Evolutionary conservation across 2,797 vertebrate genomes (phyloP), one percentile per base, ranked within the genome.

Genomic region (Schizopygopsis malacanthus): DNA sequence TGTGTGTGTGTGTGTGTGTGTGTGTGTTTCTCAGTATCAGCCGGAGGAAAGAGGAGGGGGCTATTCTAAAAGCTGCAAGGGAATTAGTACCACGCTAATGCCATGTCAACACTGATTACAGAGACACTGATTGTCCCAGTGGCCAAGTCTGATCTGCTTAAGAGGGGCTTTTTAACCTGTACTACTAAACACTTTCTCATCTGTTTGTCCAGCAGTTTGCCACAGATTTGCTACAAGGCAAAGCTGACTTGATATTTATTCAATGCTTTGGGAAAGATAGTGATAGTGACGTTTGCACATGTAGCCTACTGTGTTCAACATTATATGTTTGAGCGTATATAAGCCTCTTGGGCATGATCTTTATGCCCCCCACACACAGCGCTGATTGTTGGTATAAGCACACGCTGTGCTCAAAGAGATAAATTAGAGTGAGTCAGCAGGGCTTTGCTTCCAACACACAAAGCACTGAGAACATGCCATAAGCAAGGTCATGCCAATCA

Each of bases 71-170:
- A 61, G 83, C 76, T 50, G 33, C 67, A 76, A 39, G 39, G 69
- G 79, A 78, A 87, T 79, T 61, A 82, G 65, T 54, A 81, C 79
- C 59, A 77, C 47, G n/a, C 79, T 83, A 87, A 85, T 28, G 56
- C 72, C 70, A 75, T 45, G 56, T 87, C 86, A 83, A 50, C 63
- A 5, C 79, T 50, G 79, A 88, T 89, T 85, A 87, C 37, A 1
- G 13, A 86, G 79, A 79, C 33, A 25, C 65, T 20, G 56, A 65
- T 71, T 41, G 45, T 71, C 79, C 79, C 56, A 25, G 16, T 77
- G 83, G 69, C 76, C 47, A 70, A 85, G 52, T 76, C 84, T 79
- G 75, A 86, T 87, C 88, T 84, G 80, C 79, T 87, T 87, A 84
- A 80, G 63, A 39, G 63, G 70, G 59, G 43, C 82, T 77, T 63